These are phyloP conservation scores for Phoenoteleia sp. DNA, from an alignment of 2,888 invertebrate species.

Conservation along the genomic window DNA sequence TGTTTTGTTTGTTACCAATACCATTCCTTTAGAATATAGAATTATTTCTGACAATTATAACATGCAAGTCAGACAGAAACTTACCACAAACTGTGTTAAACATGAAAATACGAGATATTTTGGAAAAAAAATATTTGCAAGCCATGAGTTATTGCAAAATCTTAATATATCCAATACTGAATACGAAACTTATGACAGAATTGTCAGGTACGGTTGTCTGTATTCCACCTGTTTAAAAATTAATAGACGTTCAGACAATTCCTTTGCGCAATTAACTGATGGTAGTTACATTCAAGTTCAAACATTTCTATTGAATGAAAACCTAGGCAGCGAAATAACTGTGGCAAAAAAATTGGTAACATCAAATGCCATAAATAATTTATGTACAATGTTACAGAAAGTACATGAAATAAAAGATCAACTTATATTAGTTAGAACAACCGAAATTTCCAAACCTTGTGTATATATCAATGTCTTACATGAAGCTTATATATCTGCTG, in stretches of 20 bases:
- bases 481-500: background rate
- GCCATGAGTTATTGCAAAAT: background rate
- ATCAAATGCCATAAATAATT: background rate
- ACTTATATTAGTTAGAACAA: background rate
- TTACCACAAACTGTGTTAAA: background rate
- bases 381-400: background rate
- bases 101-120: slow-evolving; percentile 8
- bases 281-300: background rate
- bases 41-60: background rate
- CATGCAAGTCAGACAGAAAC: background rate
- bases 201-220: slow-evolving; percentile 8
- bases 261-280: background rate
- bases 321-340: background rate
- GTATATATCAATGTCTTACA: background rate
- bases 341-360: background rate
- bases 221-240: background rate
- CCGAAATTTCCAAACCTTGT: background rate
- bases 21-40: background rate
- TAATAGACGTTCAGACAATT: slow-evolving; percentile 5
- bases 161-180: background rate
- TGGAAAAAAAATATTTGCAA: background rate
- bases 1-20: background rate
- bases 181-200: background rate
- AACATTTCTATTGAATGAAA: background rate
- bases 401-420: background rate